Evolutionary conservation across 2,888 invertebrate genomes (phyloP).

Genomic region (Junonia oenone): DNA sequence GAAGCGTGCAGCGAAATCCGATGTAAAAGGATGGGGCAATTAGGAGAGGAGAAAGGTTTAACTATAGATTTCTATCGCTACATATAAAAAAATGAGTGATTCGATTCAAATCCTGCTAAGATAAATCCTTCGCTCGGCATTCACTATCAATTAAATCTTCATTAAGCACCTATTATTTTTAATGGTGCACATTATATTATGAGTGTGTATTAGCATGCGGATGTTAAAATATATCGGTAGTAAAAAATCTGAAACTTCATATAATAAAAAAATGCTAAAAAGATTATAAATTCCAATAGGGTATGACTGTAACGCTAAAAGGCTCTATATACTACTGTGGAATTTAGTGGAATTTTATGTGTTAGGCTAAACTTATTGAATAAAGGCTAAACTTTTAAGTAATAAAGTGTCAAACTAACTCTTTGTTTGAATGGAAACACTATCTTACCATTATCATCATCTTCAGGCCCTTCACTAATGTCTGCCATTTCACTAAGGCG

Average conservation of each 20-base stretch:
- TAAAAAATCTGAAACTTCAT: conserved; percentile 1
- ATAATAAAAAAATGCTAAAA: background rate
- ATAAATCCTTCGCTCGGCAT: background rate
- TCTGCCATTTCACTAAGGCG: conserved; percentile 85
- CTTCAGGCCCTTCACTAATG: conserved; percentile 85
- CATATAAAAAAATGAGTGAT: conserved; percentile 13
- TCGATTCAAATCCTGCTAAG: conserved; percentile 11
- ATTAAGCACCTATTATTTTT: conserved; percentile 5
- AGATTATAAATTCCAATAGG: conserved; percentile 4
- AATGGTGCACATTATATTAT: conserved; percentile 12
- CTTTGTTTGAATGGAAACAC: background rate
- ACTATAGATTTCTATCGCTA: conserved; percentile 46
- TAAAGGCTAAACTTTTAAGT: background rate
- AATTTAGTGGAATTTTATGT: conserved; percentile 5
- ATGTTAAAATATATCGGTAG: conserved; percentile 2
- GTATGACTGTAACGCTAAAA: conserved; percentile 11
- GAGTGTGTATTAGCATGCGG: conserved; percentile 15
- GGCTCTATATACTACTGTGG: conserved; percentile 12
- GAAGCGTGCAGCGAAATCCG: conserved; percentile 73
- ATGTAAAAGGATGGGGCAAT: conserved; percentile 42
- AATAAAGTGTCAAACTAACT: background rate
- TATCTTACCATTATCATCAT: conserved; percentile 84
- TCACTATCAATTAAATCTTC: background rate
- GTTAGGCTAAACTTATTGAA: background rate
- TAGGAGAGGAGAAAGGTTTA: conserved; percentile 57